Percentiles rank a stretch among this genome's conserved stretches.
Conservation (phyloP, 2,113 vertebrate genomes). For the Phocoena phocoena region DNA sequence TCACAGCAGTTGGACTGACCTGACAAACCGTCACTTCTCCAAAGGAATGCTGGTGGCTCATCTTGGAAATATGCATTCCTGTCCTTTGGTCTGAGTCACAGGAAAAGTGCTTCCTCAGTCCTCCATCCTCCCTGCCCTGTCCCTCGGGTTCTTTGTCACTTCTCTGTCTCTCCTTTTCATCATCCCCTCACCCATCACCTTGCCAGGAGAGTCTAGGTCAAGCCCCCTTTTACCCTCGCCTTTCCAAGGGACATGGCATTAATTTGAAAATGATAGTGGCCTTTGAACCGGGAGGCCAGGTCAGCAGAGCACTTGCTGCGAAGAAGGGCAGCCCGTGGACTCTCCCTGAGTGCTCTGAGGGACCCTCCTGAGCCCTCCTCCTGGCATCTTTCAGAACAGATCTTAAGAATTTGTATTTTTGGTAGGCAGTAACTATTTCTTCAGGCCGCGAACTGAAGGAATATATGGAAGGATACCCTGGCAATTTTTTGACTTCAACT, state of each 20-base stretch:
- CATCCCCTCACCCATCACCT: background rate
- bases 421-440: background rate
- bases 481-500: background rate
- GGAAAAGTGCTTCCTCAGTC: background rate
- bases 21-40: constrained; percentile 33
- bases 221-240: background rate
- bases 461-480: background rate
- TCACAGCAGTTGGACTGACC: background rate
- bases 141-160: background rate
- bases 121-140: background rate
- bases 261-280: background rate
- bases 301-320: fast-evolving
- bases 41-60: constrained; percentile 55
- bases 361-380: background rate
- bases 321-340: fast-evolving
- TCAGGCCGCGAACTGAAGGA: background rate
- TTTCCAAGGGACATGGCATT: background rate
- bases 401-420: background rate
- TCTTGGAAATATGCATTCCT: constrained; percentile 55
- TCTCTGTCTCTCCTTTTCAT: background rate
- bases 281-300: background rate
- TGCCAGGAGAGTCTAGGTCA: background rate
- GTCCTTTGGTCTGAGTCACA: constrained; percentile 32
- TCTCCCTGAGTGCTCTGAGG: background rate
- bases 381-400: background rate